Conservation (phyloP, 2,888 invertebrate species). For the Ochropacha duplaris region DNA sequence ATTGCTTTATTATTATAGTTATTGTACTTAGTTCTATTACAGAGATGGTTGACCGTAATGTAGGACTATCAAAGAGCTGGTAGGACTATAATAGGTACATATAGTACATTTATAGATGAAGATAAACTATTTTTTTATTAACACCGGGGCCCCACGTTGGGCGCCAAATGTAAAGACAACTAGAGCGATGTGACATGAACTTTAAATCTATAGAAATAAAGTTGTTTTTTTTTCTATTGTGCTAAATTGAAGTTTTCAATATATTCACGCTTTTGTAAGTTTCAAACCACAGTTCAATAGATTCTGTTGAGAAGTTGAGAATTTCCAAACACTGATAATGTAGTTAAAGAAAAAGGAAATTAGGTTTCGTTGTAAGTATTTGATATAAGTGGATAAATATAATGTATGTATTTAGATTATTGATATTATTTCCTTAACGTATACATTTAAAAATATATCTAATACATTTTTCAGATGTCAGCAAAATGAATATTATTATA, state of each 20-base stretch:
- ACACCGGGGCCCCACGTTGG: not conserved
- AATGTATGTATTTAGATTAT: too few species aligned
- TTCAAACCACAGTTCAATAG: too few species aligned
- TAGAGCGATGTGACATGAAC: not conserved
- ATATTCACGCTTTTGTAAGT: too few species aligned
- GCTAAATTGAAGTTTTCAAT: conserved; percentile 1
- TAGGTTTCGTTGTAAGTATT: too few species aligned
- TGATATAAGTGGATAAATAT: too few species aligned
- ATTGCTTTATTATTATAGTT: conserved; percentile 58
- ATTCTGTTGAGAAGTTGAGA: too few species aligned
- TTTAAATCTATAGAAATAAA: not conserved
- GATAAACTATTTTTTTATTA: not conserved
- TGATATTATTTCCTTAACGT: too few species aligned
- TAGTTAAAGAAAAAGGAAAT: too few species aligned
- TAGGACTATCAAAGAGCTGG: not conserved
- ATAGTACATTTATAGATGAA: not conserved
- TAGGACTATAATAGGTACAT: not conserved
- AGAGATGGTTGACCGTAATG: not conserved
- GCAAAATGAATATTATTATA: too few species aligned
- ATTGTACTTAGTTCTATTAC: conserved; percentile 70
- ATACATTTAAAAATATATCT: too few species aligned
- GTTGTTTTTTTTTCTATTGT: not conserved
- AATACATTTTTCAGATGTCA: too few species aligned
- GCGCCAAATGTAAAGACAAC: not conserved
- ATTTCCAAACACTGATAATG: too few species aligned